These are phyloP conservation scores for Cavia porcellus DNA, from an alignment of 2,113 vertebrate genomes.

Conservation along the genomic window DNA sequence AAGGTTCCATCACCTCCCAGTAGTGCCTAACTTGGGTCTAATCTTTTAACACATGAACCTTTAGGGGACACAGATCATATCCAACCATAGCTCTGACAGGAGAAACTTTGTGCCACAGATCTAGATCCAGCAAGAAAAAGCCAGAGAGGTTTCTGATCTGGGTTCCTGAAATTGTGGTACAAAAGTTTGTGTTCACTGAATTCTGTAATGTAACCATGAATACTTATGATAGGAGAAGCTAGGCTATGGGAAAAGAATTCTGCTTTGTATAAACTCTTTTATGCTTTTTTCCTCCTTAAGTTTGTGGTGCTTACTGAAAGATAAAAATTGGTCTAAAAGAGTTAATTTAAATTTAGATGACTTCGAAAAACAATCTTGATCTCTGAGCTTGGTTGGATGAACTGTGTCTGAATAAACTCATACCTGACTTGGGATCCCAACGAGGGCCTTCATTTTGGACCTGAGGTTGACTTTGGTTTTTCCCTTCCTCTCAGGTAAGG, in stretches of 20 bases:
- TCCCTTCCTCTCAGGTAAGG: neutral
- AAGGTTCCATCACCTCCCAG: neutral
- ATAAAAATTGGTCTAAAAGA: neutral
- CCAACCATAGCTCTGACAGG: too few species aligned
- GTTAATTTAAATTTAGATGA: conserved; percentile 18
- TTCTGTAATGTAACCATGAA: neutral
- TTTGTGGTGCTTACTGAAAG: neutral
- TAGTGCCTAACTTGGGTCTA: neutral
- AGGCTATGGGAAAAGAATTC: neutral
- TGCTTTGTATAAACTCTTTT: neutral
- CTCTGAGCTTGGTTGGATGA: neutral
- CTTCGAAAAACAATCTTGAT: neutral
- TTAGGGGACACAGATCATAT: too few species aligned
- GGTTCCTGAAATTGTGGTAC: neutral
- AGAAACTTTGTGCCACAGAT: neutral
- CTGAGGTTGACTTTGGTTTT: neutral
- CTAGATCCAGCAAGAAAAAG: neutral
- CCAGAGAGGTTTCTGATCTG: neutral
- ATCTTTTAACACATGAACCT: neutral
- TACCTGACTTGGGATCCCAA: neutral
- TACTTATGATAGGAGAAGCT: neutral
- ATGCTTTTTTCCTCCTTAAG: neutral
- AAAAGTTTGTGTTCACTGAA: neutral
- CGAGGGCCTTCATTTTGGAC: neutral
- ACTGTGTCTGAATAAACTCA: neutral